Base-by-base conservation (phyloP, 2,888 invertebrate species). In the Galeopsomyia nigrocyanea region DNA sequence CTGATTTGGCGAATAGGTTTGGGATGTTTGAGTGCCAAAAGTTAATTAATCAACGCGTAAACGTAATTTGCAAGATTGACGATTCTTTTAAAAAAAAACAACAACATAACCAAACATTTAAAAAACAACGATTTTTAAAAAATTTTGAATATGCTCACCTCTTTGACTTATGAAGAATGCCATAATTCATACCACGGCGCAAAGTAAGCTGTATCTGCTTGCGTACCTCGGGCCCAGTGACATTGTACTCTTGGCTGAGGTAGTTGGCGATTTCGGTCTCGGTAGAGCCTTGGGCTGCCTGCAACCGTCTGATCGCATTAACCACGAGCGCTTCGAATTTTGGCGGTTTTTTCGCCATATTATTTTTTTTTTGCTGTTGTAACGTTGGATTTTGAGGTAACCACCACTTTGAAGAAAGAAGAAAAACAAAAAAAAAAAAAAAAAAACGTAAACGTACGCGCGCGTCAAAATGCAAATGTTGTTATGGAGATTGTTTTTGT, bases 291-390 rank as follows among this genome's bases (percentile, higher is more conserved):
- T 83, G 81, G 3, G 79, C 66, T 39, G 82, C 81, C 66, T 82
- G 86, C 6, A 86, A 77, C 51, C 79, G 78, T 0, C 81, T 79
- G 57, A 86, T 84, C 3, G 86, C 86, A 46, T 81, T 80, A 0
- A 85, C 81, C 5, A 86, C 83, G 51, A 86, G 74, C 9, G 80
- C 78, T 46, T 83, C 82, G 74, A 86, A 80, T 74, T 81, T 84
- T n/a, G 80, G 80, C 0, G 77, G 39, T 17, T 78, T 82, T 31
- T 57, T 79, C 2, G 73, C 53, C 71, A 72, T 65, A 46, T 26
- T 26, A 2, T 58, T 16, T 47, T 49, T 16, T 2, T 16, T 13
- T 50, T 49, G 2, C 16, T 14, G 26, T 22, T 16, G 39, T 21
- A 17, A 58, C 22, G n/a, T 58, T 31, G n/a, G 21, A 31, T n/a